Base-by-base conservation (phyloP, 2,113 vertebrate species). In the Paedocypris sp. region DNA sequence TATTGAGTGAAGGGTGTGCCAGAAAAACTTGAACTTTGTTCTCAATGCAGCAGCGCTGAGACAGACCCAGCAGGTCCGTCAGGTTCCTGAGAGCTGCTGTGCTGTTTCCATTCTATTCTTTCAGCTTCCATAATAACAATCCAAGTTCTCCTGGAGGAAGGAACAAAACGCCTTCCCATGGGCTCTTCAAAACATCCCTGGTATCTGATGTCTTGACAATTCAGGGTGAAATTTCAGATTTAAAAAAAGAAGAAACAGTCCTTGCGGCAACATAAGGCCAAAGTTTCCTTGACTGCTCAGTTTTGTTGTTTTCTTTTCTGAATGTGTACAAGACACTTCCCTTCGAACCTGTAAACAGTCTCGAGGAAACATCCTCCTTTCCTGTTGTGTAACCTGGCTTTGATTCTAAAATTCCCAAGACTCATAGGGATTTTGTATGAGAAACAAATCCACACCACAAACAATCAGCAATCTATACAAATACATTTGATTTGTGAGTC, bases 61-160 rank as follows among this genome's bases (percentile, higher is more conserved):
- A 67, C 64, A 59, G 41, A 58, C 53, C 25, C 53, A 52, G 60
- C 69, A 50, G 43, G 70, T 68, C 50, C 29, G 42, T 58, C 70
- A 25, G 18, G 70, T 72, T 71, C 28, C 22, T n/a, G n/a, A n/a
- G n/a, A n/a, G n/a, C 31, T 16, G 4, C 1, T 26, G 13, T 15
- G 1, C 22, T 18, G n/a, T n/a, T n/a, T n/a, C n/a, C n/a, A 29
- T 15, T 3, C 50, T 5, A 7, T 6, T 10, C 26, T 12, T 45
- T 11, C 11, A 22, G 25, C 11, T 19, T 31, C 36, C 32, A 15
- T 12, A 12, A 12, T 6, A 1, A 20, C 18, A 16, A 11, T 32
- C 20, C 13, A 42, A 8, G 6, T n/a, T n/a, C n/a, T n/a, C 23
- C 19, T 15, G 28, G 29, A 16, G 3, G 6, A 23, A 2, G 9